Evolutionary conservation across 1,140 invertebrate genomes (phyloP), one percentile per base, ranked within the genome.

Genomic region (Bursaphelenchus mucronatus): DNA sequence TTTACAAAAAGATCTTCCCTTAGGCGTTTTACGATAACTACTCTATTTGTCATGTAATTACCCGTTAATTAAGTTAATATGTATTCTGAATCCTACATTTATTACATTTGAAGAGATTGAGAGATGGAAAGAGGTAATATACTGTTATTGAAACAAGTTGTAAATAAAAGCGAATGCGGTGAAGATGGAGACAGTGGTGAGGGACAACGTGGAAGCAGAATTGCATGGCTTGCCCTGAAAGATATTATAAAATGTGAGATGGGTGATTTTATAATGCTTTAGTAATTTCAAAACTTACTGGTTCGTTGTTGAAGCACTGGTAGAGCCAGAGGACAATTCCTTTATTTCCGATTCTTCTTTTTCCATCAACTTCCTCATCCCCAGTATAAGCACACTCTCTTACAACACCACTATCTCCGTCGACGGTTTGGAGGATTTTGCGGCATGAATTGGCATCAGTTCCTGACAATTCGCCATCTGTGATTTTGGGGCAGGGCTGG

Each of bases 1-100:
- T 80, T 39, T 76, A 76, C 55, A 69, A 58, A 9, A 76, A 78
- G 55, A 76, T 79, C 39, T 73, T 61, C 54, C 70, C 70, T 9
- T 71, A 57, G 71, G 11, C 52, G 21, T 13, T 55, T 30, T 30
- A 30, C 30, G 5, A 30, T 30, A 30, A 30, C 5, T 3, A 30
- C 30, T 30, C 30, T 30, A 30, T 30, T 30, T 30, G 30, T 30
- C 30, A 30, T 30, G 30, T 30, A 30, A 30, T 30, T 30, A 30
- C 2, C 30, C 30, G 30, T 30, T 30, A 30, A 30, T 30, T 30
- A 30, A 30, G 30, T 30, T 30, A 30, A 5, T 30, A 30, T 3
- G 30, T 30, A 30, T 30, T 30, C 2, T 30, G 30, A 30, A 30
- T 30, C 30, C 30, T 30, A 30, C 30, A 30, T 30, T 30, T 30